A percentile compares a stretch with the other conserved stretches of the same genome.
Evolutionary conservation across 2,888 invertebrate genomes (phyloP).

Genomic region (Marronus borbonicus): DNA sequence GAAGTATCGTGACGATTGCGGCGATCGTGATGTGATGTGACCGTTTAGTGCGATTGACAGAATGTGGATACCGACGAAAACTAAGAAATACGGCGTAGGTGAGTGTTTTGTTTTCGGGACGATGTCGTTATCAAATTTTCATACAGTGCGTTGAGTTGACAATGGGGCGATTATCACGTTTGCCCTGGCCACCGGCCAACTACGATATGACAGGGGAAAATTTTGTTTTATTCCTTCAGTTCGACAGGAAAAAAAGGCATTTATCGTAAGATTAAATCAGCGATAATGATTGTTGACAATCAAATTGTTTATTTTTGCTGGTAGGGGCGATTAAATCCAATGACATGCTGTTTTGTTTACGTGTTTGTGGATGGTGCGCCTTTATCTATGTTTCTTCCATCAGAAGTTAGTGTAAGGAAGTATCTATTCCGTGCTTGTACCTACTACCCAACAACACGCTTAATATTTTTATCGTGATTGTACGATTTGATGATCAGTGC

Average conservation of each 20-base stretch:
- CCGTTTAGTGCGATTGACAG: slow-evolving; percentile 54
- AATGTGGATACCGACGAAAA: slow-evolving; percentile 85
- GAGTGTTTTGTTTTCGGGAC: slow-evolving; percentile 68
- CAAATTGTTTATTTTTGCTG: slow-evolving; percentile 19
- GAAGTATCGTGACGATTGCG: slow-evolving; percentile 53
- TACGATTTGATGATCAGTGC: slow-evolving; percentile 60
- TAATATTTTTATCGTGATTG: slow-evolving; percentile 45
- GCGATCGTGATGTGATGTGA: slow-evolving; percentile 61
- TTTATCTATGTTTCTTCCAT: neutral
- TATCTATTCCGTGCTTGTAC: neutral
- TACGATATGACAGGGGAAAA: neutral
- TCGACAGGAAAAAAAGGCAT: neutral
- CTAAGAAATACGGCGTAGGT: slow-evolving; percentile 84
- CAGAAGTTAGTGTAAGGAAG: neutral
- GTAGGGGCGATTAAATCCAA: slow-evolving; percentile 20
- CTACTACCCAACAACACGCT: neutral
- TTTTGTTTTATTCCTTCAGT: neutral
- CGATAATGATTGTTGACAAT: neutral
- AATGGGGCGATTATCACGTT: neutral
- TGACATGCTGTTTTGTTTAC: slow-evolving; percentile 35
- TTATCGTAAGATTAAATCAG: neutral
- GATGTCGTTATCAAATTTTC: neutral
- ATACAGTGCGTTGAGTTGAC: slow-evolving; percentile 10
- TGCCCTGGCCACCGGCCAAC: neutral
- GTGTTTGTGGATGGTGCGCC: neutral